A percentile compares a stretch with the other conserved stretches of the same genome.
Evolutionary conservation across 1,140 invertebrate species (phyloP).

Genomic region (Acromyrmex charruanus): DNA sequence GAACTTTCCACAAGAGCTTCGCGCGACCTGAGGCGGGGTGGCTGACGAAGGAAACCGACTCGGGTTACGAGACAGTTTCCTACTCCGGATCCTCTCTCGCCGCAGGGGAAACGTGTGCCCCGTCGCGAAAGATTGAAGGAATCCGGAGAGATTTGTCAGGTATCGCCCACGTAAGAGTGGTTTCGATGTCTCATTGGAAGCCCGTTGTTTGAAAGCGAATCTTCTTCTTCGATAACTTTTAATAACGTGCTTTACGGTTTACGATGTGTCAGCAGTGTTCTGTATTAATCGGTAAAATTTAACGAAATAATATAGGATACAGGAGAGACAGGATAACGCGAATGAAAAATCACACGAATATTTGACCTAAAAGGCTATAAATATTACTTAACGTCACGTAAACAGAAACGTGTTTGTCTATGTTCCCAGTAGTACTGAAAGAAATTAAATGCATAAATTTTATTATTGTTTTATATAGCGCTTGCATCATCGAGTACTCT

Average conservation of each 20-base stretch:
- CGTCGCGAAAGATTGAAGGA: conserved; percentile 55
- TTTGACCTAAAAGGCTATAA: neutral
- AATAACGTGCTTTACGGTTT: neutral
- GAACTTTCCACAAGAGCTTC: conserved; percentile 56
- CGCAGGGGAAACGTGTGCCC: conserved; percentile 22
- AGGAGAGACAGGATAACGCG: neutral
- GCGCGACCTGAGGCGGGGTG: conserved; percentile 31
- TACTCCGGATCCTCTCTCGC: neutral
- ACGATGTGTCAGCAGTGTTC: neutral
- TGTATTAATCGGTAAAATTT: neutral
- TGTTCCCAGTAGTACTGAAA: neutral
- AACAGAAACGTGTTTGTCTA: neutral
- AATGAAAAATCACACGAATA: neutral
- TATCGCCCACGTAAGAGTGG: conserved; percentile 9
- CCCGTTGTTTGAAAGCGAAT: conserved; percentile 20
- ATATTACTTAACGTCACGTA: neutral
- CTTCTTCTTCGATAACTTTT: neutral
- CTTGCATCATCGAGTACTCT: neutral
- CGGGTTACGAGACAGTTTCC: conserved; percentile 62
- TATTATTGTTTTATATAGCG: neutral
- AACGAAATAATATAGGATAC: neutral
- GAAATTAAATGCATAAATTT: neutral
- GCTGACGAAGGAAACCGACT: neutral
- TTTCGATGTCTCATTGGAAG: conserved; percentile 18
- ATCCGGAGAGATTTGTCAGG: conserved; percentile 49